Conservation (phyloP, 2,113 vertebrate genomes). For the Hippocampus mohnikei region DNA sequence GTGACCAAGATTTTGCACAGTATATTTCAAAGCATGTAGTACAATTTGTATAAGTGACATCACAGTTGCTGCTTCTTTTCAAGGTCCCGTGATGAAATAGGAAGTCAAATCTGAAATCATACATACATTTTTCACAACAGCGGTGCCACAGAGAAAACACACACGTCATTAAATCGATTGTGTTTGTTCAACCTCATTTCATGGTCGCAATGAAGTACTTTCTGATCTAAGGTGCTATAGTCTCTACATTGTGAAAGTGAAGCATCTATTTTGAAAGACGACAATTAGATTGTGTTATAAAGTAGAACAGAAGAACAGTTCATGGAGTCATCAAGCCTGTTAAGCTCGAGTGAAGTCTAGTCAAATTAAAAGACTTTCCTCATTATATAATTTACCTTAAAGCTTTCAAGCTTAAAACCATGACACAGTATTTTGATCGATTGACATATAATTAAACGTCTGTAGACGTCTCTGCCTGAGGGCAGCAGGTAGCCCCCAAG, state of each 20-base stretch:
- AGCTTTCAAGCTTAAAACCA: not conserved
- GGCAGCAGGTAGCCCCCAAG: too few species aligned
- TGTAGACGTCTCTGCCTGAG: too few species aligned
- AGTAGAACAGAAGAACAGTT: not conserved
- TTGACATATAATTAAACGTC: not conserved
- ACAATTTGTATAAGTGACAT: not conserved
- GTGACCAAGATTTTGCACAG: not conserved
- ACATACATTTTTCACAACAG: conserved; percentile 8
- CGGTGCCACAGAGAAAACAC: not conserved
- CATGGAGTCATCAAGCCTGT: not conserved
- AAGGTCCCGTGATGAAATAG: conserved; percentile 1
- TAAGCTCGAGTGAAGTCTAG: not conserved
- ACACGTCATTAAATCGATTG: not conserved
- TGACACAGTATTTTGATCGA: not conserved
- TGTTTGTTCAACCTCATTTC: not conserved
- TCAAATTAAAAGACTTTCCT: not conserved
- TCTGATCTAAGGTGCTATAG: not conserved
- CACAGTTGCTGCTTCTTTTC: not conserved
- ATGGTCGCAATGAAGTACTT: not conserved
- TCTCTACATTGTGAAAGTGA: not conserved
- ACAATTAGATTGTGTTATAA: not conserved
- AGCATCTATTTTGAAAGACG: not conserved
- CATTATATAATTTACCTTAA: not conserved
- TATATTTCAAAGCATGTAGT: not conserved
- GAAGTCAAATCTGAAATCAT: not conserved